Evolutionary conservation across 1,140 invertebrate species (phyloP), one percentile per base, ranked within the genome.

Genomic region (Heliconius hewitsoni): DNA sequence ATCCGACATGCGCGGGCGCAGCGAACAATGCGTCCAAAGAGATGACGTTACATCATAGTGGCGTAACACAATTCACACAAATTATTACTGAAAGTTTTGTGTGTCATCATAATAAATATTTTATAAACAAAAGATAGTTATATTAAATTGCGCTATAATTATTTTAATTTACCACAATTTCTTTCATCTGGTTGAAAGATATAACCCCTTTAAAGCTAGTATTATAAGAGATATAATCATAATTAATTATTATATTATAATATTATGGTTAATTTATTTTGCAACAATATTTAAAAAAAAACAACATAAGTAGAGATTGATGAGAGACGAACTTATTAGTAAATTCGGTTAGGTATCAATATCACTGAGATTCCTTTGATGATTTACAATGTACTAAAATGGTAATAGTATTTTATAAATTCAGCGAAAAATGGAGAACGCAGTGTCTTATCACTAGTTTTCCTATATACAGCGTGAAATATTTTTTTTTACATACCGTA

Each of bases 21-120:
- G 60, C 34, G 39, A 74, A 78, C 77, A 78, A 78, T 78, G 57
- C 50, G 71, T 30, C 66, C 60, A 70, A 76, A 50, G 74, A 76
- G 71, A 74, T 50, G 71, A 39, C 72, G 73, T 79, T 79, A 79
- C 71, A 71, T 79, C 73, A 79, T 75, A 79, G 73, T 66, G 73
- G 60, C 73, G 77, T 78, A 78, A 78, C 71, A 16, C n/a, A 66
- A 52, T 72, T 77, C 30, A 76, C 73, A 74, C 74, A 66, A 27
- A 73, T 57, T 57, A 57, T 57, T 9, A 57, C 1, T 23, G 55
- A 57, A 57, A 57, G 55, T 52, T 57, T 23, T 57, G 8, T 57
- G 23, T 57, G 55, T 23, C 55, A 57, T 23, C 55, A 57, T 57
- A 57, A 57, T 57, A 57, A 57, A 57, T 57, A 57, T 57, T 57